These are phyloP conservation scores for Marasmarcha lunaedactyla DNA, from an alignment of 2,888 invertebrate species.

Conservation along the genomic window DNA sequence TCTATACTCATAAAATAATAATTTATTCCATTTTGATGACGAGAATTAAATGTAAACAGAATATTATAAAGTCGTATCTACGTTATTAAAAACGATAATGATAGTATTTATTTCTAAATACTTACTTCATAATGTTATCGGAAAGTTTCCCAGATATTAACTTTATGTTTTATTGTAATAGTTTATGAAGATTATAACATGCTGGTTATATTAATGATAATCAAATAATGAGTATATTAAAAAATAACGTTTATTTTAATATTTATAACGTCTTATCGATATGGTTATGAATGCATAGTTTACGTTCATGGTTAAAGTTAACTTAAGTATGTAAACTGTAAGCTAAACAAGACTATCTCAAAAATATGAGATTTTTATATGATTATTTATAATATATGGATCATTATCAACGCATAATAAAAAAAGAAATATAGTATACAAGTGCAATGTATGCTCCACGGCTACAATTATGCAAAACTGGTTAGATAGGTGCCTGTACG, in stretches of 20 bases:
- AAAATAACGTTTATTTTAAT: too few species aligned
- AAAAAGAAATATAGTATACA: too few species aligned
- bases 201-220: neutral
- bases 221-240: neutral
- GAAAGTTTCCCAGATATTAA: slow-evolving; percentile 31
- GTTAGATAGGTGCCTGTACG: neutral
- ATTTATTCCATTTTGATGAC: slow-evolving; percentile 44
- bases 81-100: slow-evolving; percentile 32
- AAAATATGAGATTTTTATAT: too few species aligned
- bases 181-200: neutral
- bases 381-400: too few species aligned
- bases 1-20: slow-evolving; percentile 29
- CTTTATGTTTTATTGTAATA: neutral
- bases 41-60: slow-evolving; percentile 34
- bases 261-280: too few species aligned
- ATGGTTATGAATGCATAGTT: too few species aligned
- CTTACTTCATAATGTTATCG: slow-evolving; percentile 13
- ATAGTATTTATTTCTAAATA: slow-evolving; percentile 5
- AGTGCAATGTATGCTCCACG: too few species aligned
- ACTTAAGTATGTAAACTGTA: too few species aligned
- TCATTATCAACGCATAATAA: too few species aligned
- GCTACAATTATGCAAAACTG: slow-evolving; percentile 3
- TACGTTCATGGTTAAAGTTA: too few species aligned
- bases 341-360: too few species aligned
- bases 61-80: slow-evolving; percentile 33